A percentile compares a stretch with the other conserved stretches of the same genome.
Evolutionary conservation across 2,888 invertebrate genomes (phyloP).

Genomic region (Noctua janthina): DNA sequence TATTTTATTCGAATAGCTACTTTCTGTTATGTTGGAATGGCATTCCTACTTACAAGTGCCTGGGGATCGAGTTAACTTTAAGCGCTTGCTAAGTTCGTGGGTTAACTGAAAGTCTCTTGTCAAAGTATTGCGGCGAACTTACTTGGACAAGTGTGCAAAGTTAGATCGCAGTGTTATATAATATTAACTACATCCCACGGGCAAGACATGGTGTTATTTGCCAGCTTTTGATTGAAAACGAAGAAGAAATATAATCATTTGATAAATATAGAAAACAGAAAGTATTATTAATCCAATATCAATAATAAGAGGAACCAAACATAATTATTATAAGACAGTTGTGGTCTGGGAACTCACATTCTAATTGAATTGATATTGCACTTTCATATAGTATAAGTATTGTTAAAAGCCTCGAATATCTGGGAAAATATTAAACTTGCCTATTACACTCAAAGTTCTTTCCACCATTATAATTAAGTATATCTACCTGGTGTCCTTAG

Average conservation of each 20-base stretch:
- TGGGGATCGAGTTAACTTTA: conserved; percentile 5
- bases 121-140: conserved; percentile 50
- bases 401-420: not conserved
- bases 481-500: not conserved
- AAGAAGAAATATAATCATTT: not conserved
- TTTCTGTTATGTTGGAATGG: conserved; percentile 4
- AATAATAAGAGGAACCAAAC: not conserved
- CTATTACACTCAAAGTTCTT: not conserved
- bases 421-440: not conserved
- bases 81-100: conserved; percentile 19
- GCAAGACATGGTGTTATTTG: not conserved
- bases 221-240: not conserved
- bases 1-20: not conserved
- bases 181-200: conserved; percentile 4
- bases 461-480: not conserved
- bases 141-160: conserved; percentile 36
- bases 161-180: conserved; percentile 4
- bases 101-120: conserved; percentile 25
- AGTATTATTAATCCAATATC: not conserved
- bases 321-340: too few relatives aligned
- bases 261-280: not conserved
- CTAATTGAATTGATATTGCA: conserved; percentile 9
- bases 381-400: conserved; percentile 10
- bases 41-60: not conserved
- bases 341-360: not conserved